Conservation (phyloP, 1,140 invertebrate species). For the Trypoxylus dichotomus region DNA sequence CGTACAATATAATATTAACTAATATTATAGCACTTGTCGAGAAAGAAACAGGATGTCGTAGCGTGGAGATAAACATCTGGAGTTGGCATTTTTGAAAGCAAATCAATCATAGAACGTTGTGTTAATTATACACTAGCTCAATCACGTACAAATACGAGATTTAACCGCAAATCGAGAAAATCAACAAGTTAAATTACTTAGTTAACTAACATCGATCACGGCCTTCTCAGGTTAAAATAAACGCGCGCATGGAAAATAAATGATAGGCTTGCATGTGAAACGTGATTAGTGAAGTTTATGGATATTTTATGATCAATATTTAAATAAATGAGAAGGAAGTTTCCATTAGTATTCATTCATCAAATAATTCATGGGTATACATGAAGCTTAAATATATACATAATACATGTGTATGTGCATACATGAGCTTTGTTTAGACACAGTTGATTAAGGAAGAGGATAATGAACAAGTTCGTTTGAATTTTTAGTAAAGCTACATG, state of each 20-base stretch:
- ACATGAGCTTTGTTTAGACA: no score
- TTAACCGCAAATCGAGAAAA: neutral
- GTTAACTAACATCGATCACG: neutral
- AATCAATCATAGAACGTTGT: neutral
- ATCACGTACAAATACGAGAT: neutral
- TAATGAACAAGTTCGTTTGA: no score
- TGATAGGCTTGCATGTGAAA: neutral
- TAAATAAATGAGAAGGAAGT: neutral
- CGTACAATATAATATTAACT: no score
- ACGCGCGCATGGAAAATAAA: neutral
- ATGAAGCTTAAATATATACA: no score
- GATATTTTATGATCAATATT: neutral
- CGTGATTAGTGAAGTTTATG: neutral
- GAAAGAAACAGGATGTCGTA: neutral
- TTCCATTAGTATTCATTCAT: neutral
- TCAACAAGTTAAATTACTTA: slow-evolving; percentile 1
- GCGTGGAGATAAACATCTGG: neutral
- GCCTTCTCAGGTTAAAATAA: neutral
- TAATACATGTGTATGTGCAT: no score
- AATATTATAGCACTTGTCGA: no score
- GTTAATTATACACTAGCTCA: neutral
- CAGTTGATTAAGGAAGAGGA: no score
- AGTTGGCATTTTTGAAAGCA: neutral
- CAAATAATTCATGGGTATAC: no score
- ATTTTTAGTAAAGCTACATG: no score